phyloP scores from a whole-genome alignment of 1,140 invertebrate species.

The Bombyx mandarina region DNA sequence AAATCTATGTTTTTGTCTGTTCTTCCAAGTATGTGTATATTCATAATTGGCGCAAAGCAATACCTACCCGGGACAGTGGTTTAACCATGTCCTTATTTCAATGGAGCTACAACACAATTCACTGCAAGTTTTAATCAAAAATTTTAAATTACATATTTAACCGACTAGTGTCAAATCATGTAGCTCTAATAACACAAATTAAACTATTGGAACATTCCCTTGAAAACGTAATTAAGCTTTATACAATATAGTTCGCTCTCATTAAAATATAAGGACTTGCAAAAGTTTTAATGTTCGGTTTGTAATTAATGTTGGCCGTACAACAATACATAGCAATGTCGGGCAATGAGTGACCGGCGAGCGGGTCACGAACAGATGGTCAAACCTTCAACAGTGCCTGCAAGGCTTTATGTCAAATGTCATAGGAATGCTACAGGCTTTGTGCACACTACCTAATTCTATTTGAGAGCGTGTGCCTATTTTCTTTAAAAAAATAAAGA shows the following conservation, averaged over 20 bases:
- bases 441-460: no score
- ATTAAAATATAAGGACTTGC: slow-evolving; percentile 5
- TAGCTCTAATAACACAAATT: background rate
- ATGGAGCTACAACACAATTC: no score
- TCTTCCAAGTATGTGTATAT: no score
- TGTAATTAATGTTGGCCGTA: slow-evolving; percentile 15
- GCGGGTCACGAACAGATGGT: slow-evolving; percentile 19
- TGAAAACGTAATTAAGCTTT: slow-evolving; percentile 5
- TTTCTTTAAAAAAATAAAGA: no score
- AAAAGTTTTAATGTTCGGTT: no score
- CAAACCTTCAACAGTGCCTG: slow-evolving; percentile 14
- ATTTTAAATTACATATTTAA: background rate
- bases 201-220: background rate
- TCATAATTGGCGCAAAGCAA: no score
- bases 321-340: slow-evolving; percentile 11
- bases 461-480: no score
- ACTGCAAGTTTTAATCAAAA: no score
- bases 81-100: no score
- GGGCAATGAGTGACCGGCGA: slow-evolving; percentile 2
- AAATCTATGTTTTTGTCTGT: no score
- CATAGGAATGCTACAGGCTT: slow-evolving; percentile 14
- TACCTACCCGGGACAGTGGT: no score
- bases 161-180: background rate
- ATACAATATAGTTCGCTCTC: slow-evolving; percentile 10
- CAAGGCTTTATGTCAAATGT: slow-evolving; percentile 22